Conservation (phyloP, 2,888 invertebrate species). For the Lepeophtheirus nordmannii region DNA sequence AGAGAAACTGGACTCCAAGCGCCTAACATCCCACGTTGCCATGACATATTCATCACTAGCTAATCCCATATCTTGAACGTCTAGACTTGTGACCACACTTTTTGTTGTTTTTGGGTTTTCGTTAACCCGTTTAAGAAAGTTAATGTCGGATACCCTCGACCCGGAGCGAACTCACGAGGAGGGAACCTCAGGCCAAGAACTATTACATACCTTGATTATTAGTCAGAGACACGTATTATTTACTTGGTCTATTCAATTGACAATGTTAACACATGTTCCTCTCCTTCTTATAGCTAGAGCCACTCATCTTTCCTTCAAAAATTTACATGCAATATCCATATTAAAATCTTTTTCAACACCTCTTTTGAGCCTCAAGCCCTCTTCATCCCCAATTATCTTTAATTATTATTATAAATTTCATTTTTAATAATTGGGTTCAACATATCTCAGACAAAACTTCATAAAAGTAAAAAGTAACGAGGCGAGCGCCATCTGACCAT, state of each 20-base stretch:
- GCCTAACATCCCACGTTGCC: no score
- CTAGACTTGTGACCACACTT: no score
- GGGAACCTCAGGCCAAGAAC: neutral
- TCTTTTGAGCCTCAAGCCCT: neutral
- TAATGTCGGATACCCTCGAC: neutral
- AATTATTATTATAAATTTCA: neutral
- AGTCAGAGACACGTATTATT: constrained; percentile 8
- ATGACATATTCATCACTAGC: no score
- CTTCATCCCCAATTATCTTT: neutral
- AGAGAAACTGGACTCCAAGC: no score
- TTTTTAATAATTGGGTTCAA: no score
- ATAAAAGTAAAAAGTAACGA: neutral
- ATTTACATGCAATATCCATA: neutral
- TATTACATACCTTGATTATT: neutral
- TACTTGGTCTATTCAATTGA: constrained; percentile 8
- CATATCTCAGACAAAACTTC: no score
- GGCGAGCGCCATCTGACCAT: neutral
- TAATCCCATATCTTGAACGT: no score
- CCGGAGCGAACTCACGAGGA: neutral
- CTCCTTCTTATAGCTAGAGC: neutral
- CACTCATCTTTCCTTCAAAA: neutral
- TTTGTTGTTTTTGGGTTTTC: neutral
- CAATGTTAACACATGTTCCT: neutral
- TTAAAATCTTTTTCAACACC: neutral
- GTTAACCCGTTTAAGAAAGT: neutral